phyloP scores from a whole-genome alignment of 2,797 vertebrate genomes.

The Lophotriccus pileatus region DNA sequence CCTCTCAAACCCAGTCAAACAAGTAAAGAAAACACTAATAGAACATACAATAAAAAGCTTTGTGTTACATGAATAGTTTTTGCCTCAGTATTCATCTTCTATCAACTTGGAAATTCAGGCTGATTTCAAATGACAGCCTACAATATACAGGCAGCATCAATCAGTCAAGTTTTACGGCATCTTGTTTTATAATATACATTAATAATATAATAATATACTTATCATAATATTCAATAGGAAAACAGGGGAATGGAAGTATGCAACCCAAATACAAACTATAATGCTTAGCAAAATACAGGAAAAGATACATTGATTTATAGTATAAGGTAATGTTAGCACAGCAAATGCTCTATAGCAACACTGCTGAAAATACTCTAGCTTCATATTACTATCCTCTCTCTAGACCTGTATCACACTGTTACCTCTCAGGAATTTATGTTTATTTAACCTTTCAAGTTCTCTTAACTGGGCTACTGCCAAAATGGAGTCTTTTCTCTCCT shows the following conservation, averaged over 20 bases:
- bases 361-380: slow-evolving; percentile 10
- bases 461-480: not conserved
- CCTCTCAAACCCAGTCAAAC: not conserved
- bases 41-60: not conserved
- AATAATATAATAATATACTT: not conserved
- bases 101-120: not conserved
- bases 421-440: not conserved
- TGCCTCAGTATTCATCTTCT: slow-evolving; percentile 20
- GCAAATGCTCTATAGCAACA: not conserved
- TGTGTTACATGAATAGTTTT: not conserved
- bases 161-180: slow-evolving; percentile 9
- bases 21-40: not conserved
- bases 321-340: not conserved
- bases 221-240: slow-evolving; percentile 8
- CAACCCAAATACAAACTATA: not conserved
- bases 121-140: not conserved
- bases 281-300: slow-evolving; percentile 4
- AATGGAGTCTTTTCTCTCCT: not conserved
- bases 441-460: slow-evolving; percentile 23
- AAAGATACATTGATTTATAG: not conserved
- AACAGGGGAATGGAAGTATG: not conserved
- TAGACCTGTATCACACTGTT: not conserved
- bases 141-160: not conserved
- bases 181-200: slow-evolving; percentile 7
- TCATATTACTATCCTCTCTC: not conserved